Percentiles rank a stretch among this genome's conserved stretches.
phyloP scores from a whole-genome alignment of 2,797 vertebrate species.

The Typhlichthys eigenmanni region DNA sequence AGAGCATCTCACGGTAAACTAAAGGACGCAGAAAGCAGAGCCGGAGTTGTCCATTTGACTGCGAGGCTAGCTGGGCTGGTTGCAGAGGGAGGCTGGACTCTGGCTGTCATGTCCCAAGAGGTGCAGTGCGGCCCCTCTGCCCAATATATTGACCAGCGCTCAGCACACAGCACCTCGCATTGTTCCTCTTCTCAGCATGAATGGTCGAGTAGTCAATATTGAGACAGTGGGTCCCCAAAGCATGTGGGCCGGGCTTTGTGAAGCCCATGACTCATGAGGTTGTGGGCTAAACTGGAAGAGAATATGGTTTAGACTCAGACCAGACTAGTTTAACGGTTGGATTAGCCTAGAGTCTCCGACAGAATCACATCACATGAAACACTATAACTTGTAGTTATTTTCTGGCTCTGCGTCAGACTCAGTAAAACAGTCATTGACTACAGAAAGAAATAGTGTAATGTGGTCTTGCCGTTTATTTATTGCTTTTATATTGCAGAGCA shows the following conservation, averaged over 20 bases:
- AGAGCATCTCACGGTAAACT: conserved; percentile 1
- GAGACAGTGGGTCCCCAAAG: conserved; percentile 40
- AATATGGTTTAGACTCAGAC: not conserved
- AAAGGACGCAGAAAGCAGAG: conserved; percentile 5
- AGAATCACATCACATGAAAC: not conserved
- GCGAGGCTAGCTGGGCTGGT: conserved; percentile 8
- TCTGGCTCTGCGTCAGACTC: not conserved
- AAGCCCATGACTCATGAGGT: conserved; percentile 16
- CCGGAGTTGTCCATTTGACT: conserved; percentile 22
- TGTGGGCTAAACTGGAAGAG: not conserved
- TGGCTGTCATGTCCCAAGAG: conserved; percentile 52
- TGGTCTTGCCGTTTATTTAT: conserved; percentile 48
- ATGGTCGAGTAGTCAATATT: conserved; percentile 59
- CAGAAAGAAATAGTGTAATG: conserved; percentile 35
- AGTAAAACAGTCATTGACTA: conserved; percentile 25
- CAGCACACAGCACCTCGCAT: conserved; percentile 39
- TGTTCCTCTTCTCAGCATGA: conserved; percentile 48
- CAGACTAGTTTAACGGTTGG: not conserved
- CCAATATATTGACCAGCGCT: conserved; percentile 57
- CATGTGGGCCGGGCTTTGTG: conserved; percentile 30
- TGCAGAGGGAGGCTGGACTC: conserved; percentile 3
- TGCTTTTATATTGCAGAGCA: conserved; percentile 22
- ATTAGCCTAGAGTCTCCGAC: not conserved
- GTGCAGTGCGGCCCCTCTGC: conserved; percentile 42
- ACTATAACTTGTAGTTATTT: not conserved